These are phyloP conservation scores for Caranx melampygus DNA, from an alignment of 2,113 vertebrate genomes.

Conservation along the genomic window DNA sequence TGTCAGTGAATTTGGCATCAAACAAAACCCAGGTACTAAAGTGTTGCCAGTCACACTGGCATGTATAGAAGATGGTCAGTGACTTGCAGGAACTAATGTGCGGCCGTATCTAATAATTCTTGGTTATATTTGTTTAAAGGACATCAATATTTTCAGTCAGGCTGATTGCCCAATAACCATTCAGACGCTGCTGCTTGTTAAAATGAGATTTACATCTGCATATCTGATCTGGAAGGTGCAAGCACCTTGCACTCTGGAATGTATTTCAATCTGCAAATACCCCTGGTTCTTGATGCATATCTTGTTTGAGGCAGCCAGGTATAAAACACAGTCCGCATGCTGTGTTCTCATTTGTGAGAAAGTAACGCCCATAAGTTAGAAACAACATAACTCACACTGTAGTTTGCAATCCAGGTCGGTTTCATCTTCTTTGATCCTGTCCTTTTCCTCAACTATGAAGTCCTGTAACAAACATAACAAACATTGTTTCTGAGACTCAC, in stretches of 20 bases:
- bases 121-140: neutral
- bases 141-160: neutral
- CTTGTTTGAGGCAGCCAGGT: conserved; percentile 30
- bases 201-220: neutral
- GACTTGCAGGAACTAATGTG: neutral
- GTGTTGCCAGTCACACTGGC: too few relatives aligned
- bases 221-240: neutral
- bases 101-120: neutral
- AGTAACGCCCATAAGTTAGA: conserved; percentile 18
- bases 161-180: neutral
- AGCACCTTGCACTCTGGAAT: conserved; percentile 3
- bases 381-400: neutral
- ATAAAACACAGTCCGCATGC: conserved; percentile 10
- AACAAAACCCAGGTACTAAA: too few relatives aligned
- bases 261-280: neutral
- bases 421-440: neutral
- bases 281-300: neutral
- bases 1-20: too few relatives aligned
- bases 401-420: neutral
- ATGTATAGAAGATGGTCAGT: neutral
- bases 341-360: conserved; percentile 33
- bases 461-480: neutral
- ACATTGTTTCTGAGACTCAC: neutral
- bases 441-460: neutral
- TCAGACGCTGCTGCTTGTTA: neutral